Base-by-base conservation (phyloP, 53 echinoderm and acorn worm species). In the Paelopatides confundens region DNA sequence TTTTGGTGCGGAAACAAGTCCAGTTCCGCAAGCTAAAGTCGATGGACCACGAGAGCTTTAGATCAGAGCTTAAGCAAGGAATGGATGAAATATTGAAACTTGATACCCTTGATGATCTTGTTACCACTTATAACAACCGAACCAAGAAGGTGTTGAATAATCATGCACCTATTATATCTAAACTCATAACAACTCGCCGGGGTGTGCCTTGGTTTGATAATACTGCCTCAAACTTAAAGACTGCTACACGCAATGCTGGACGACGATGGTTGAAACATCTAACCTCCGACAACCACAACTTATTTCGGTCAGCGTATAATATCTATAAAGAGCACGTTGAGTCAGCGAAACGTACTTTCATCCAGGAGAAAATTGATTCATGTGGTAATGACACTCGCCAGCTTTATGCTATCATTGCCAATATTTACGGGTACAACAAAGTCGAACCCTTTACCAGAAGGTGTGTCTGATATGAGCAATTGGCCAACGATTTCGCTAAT, bases 11-110 rank as follows among this genome's bases (percentile, higher is more conserved):
- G 14, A 53, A 82, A 82, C 82, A 82, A 53, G 12, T 82, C 18
- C 62, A 82, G 31, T 82, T 82, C 37, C 82, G 82, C 62, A 82
- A 32, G 23, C 7, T 82, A 17, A 82, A 82, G 6, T 58, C 82
- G 11, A 82, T 82, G 33, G 82, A 62, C 62, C 63, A 33, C 1
- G 82, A 62, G 5, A 63, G 23, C 7, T 62, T 82, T 82, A 26
- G 63, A 82, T 53, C 54, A 21, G 63, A 76, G 36, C 76, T 76
- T 35, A 35, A n/a, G 5, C 10, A 38, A 6, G 46, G 37, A 46
- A 76, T 76, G 46, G 40, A 76, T 38, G 39, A 38, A 11, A 46
- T 76, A 11, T 9, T 38, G 18, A 40, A 9, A 17, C 38, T 76
- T 40, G 37, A 76, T 76, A 15, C 18, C 24, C 76, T 76, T 46